Base-by-base conservation (phyloP, 1,140 invertebrate species). In the Acromyrmex heyeri region DNA sequence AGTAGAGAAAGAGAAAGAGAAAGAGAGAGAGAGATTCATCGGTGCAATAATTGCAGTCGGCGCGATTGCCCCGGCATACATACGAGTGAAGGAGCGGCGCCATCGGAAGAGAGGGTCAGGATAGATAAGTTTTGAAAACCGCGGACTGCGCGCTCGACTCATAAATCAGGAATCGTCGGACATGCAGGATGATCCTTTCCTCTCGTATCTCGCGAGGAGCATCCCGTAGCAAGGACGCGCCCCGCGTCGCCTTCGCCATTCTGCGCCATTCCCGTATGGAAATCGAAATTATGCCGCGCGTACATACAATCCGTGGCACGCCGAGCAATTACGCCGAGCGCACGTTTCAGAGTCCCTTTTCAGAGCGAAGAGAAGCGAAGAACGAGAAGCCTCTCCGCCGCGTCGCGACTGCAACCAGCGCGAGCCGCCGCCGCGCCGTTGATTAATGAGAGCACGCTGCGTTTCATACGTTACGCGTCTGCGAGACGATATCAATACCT, bases 151-250 rank as follows among this genome's bases (percentile, higher is more conserved):
- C 44, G 65, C 83, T 64, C 86, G 86, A 86, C 88, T 92, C 92
- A 92, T 93, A 92, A 93, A 93, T 93, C 91, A 93, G 91, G 87
- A 92, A 92, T 89, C 90, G 75, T 65, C 38, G 70, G 82, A 86
- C 88, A 76, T 86, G 87, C 87, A 53, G 88, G 87, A 87, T 88
- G 78, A 88, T 81, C 90, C 69, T 85, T 72, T 44, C 30, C 67
- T 67, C 78, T 48, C 50, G 48, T 85, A 86, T 88, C 83, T 88
- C 70, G 57, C 48, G 72, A 18, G 57, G 50, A 34, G 21, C 67
- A 82, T 61, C 34, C 65, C 65, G 65, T 18, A 67, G 48, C 50
- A 72, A 61, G 67, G 69, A 73, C 57, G 76, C 38, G 24, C 57
- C 57, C 76, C 38, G 24, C 57, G 14, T 16, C 30, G 53, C 55